phyloP scores from a whole-genome alignment of 1,140 invertebrate genomes.

The Megathymus violae region DNA sequence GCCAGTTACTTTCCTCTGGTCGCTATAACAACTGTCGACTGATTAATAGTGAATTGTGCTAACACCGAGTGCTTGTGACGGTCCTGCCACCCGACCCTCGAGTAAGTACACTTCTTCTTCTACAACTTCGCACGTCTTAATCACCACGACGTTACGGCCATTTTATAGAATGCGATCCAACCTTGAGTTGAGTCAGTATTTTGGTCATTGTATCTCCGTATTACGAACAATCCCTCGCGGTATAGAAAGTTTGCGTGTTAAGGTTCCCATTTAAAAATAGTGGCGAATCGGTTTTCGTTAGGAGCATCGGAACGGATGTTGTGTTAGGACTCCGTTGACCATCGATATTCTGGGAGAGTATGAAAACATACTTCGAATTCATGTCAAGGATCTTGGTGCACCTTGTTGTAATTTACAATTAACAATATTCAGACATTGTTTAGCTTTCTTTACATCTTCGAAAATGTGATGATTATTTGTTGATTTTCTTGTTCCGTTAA shows the following conservation, averaged over 20 bases:
- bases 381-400: conserved; percentile 64
- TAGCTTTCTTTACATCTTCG: no score
- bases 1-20: conserved; percentile 57
- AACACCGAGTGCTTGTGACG: conserved; percentile 49
- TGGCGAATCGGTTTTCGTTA: conserved; percentile 35
- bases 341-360: conserved; percentile 56
- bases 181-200: conserved; percentile 71
- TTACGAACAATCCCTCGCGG: conserved; percentile 46
- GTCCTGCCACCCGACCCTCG: conserved; percentile 31
- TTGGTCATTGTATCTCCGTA: conserved; percentile 63
- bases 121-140: conserved; percentile 53
- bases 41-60: conserved; percentile 71
- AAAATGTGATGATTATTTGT: no score
- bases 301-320: conserved; percentile 24
- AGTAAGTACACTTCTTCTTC: conserved; percentile 49
- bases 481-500: no score
- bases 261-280: conserved; percentile 53
- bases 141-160: conserved; percentile 67
- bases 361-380: conserved; percentile 51
- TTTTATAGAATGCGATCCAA: conserved; percentile 70
- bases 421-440: conserved; percentile 33
- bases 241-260: conserved; percentile 37
- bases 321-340: conserved; percentile 35
- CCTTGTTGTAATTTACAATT: conserved; percentile 50
- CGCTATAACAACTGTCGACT: conserved; percentile 54